Evolutionary conservation across 2,888 invertebrate genomes (phyloP).

Genomic region (Scaptomyza cyrtandrae): DNA sequence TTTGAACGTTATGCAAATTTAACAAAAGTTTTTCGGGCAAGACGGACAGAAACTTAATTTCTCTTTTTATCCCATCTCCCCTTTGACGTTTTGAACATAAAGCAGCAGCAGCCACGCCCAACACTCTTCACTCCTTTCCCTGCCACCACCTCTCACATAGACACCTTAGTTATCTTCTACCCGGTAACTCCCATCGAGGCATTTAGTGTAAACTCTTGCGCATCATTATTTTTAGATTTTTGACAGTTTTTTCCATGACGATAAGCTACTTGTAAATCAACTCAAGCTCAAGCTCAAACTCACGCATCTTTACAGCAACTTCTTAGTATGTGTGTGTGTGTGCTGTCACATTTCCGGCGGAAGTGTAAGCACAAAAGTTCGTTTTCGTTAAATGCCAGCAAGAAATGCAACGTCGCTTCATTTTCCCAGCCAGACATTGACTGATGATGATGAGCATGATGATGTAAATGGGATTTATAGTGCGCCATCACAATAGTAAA

Average conservation of each 20-base stretch:
- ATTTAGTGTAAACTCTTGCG: conserved; percentile 71
- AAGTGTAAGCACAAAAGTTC: conserved; percentile 80
- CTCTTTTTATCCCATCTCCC: conserved; percentile 35
- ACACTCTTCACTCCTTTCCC: neutral
- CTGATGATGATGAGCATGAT: conserved; percentile 82
- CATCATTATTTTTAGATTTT: conserved; percentile 79
- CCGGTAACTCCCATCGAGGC: conserved; percentile 31
- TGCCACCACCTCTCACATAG: neutral
- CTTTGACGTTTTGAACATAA: conserved; percentile 24
- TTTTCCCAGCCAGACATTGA: conserved; percentile 75
- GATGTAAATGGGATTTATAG: conserved; percentile 80
- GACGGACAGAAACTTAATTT: conserved; percentile 66
- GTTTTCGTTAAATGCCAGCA: conserved; percentile 78
- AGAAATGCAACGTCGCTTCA: conserved; percentile 79
- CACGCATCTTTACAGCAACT: conserved; percentile 54
- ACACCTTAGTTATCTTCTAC: neutral
- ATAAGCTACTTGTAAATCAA: conserved; percentile 80
- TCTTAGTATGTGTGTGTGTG: conserved; percentile 37
- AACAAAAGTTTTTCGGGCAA: conserved; percentile 46
- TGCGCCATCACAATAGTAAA: conserved; percentile 78
- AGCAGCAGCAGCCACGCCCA: conserved; percentile 6
- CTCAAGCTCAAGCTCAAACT: conserved; percentile 50
- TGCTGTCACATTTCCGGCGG: conserved; percentile 79
- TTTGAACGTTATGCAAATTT: conserved; percentile 61
- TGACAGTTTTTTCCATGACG: conserved; percentile 76